Base-by-base conservation (phyloP, 2,888 invertebrate genomes). In the Lissonota sp. region DNA sequence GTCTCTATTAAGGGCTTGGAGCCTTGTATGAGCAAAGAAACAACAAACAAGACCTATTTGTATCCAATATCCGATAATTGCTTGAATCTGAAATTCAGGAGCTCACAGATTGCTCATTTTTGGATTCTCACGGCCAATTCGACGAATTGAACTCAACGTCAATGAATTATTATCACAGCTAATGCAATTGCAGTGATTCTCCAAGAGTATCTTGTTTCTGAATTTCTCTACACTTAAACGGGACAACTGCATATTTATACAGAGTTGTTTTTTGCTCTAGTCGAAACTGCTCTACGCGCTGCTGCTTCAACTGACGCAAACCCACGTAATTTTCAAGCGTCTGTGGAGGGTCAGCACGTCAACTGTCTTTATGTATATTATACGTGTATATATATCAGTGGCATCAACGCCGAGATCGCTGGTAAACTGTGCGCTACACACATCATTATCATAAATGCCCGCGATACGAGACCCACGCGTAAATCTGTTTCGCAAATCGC, bases 401-500 rank as follows among this genome's bases (percentile, higher is more conserved):
- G 37, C 49, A 49, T 67, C 14, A 46, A 72, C 26, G 62, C 53
- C 62, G 42, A 51, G 37, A 40, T 53, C 49, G 64, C 70, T 86
- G 86, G 86, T 88, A 88, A 89, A 89, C 88, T 87, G 85, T 86
- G 86, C 89, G 79, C 64, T 62, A 80, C 83, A 85, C 84, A 90
- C 88, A 90, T 89, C 83, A 91, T 91, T 91, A 91, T 91, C 91
- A 91, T 91, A 91, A 91, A 91, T 89, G 91, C 88, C 85, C 87
- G 86, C 88, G 89, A 88, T 89, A 87, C 92, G 88, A 26, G 26
- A 89, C 92, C 90, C 91, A 91, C 92, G 90, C 90, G 89, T 90
- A 91, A 92, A 92, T 92, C 92, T 90, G 90, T 91, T 91, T 91
- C 90, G 91, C 90, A 90, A 92, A 91, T 90, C 88, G 88, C 87